Conservation (phyloP, 2,113 vertebrate species). For the Loxodonta africana region DNA sequence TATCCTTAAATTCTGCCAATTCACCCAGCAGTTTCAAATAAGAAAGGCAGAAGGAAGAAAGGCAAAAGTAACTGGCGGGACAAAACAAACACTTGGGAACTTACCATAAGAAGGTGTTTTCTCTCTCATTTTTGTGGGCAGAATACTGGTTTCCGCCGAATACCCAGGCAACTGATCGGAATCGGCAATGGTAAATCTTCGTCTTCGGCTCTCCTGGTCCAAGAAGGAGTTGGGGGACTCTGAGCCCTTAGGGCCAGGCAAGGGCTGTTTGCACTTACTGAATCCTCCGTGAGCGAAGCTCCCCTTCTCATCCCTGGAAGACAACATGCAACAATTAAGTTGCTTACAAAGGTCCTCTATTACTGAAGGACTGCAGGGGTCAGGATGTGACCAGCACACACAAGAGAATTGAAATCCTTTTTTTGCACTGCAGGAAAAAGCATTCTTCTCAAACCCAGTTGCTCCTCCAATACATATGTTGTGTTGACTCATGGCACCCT, state of each 20-base stretch:
- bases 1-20: slow-evolving; percentile 46
- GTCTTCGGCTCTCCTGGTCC: slow-evolving; percentile 91
- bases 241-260: slow-evolving; percentile 88
- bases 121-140: slow-evolving; percentile 92
- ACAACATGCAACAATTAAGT: slow-evolving; percentile 25
- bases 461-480: not conserved
- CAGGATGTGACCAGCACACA: rapidly evolving
- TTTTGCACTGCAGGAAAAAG: not conserved
- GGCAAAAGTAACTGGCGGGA: not conserved
- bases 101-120: slow-evolving; percentile 91
- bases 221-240: slow-evolving; percentile 96
- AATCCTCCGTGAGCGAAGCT: slow-evolving; percentile 85
- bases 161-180: slow-evolving; percentile 89
- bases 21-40: not conserved
- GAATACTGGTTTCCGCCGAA: slow-evolving; percentile 87
- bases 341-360: not conserved
- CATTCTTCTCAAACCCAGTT: not conserved
- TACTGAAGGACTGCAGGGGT: rapidly evolving
- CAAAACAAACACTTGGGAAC: slow-evolving; percentile 26
- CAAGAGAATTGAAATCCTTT: not conserved
- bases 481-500: not conserved
- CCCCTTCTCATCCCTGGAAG: slow-evolving; percentile 90
- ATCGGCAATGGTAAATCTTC: slow-evolving; percentile 90
- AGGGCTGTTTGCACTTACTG: slow-evolving; percentile 80
- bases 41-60: slow-evolving; percentile 13